These are phyloP conservation scores for Hirundo rustica DNA, from an alignment of 2,797 vertebrate genomes.

Conservation along the genomic window DNA sequence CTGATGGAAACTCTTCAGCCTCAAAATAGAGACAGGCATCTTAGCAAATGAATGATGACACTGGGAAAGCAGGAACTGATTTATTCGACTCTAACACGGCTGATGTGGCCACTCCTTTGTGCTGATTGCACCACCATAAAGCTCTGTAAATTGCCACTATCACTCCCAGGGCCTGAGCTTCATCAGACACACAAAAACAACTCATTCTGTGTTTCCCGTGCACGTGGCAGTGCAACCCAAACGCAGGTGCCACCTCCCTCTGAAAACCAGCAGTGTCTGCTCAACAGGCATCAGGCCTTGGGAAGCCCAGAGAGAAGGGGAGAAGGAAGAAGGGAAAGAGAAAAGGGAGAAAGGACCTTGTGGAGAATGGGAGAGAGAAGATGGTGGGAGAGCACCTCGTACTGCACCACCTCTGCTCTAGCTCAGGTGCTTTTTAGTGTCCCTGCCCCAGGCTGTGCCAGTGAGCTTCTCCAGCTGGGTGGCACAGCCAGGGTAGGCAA, in stretches of 20 bases:
- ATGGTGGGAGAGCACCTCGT: background rate
- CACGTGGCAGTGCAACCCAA: background rate
- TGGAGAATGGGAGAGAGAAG: background rate
- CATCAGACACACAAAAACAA: background rate
- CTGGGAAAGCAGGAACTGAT: background rate
- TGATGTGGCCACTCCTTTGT: background rate
- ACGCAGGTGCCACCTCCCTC: background rate
- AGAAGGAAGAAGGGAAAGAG: background rate
- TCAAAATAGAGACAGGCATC: background rate
- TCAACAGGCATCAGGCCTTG: background rate
- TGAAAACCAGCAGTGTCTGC: background rate
- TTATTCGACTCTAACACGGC: background rate
- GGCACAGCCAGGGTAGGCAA: background rate
- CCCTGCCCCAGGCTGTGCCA: background rate
- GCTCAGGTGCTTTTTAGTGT: background rate
- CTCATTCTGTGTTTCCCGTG: background rate
- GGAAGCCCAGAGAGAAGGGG: background rate
- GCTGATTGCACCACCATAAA: background rate
- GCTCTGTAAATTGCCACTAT: background rate
- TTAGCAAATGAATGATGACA: background rate
- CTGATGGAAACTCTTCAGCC: background rate
- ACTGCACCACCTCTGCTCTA: background rate
- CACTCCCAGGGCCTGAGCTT: background rate
- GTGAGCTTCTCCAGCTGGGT: background rate
- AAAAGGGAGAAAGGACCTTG: background rate